These are phyloP conservation scores for Mellilla xanthometata DNA, from an alignment of 2,888 invertebrate species.

Conservation along the genomic window DNA sequence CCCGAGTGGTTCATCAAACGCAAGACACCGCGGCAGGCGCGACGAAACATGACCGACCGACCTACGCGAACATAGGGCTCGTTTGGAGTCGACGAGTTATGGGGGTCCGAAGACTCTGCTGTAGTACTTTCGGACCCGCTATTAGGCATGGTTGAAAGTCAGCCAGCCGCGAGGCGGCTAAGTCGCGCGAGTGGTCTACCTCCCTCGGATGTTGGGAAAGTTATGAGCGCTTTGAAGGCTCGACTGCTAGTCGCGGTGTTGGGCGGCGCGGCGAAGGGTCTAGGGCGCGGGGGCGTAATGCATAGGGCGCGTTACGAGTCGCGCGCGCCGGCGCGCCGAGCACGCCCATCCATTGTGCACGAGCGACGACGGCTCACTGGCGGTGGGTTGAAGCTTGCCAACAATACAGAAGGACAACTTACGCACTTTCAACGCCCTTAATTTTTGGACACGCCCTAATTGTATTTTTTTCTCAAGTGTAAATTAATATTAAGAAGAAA, in stretches of 20 bases:
- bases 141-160: too few species aligned
- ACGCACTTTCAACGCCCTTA: too few species aligned
- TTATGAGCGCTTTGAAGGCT: conserved; percentile 43
- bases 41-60: background rate
- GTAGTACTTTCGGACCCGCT: too few species aligned
- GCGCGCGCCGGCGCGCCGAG: conserved; percentile 40
- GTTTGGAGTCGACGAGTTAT: background rate
- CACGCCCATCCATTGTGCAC: conserved; percentile 44
- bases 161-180: too few species aligned
- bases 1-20: too few species aligned
- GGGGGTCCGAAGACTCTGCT: background rate
- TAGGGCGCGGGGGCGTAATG: conserved; percentile 46
- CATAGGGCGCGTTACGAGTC: conserved; percentile 54
- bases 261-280: conserved; percentile 35
- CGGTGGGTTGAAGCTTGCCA: background rate
- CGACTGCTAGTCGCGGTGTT: conserved; percentile 31
- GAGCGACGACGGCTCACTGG: conserved; percentile 15
- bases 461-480: too few species aligned
- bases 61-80: background rate
- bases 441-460: too few species aligned
- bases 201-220: conserved; percentile 30
- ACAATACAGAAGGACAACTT: background rate
- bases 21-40: background rate
- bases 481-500: too few species aligned
- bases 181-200: too few species aligned